Conservation (phyloP, 2,888 invertebrate species). For the Stenodema calcarata region DNA sequence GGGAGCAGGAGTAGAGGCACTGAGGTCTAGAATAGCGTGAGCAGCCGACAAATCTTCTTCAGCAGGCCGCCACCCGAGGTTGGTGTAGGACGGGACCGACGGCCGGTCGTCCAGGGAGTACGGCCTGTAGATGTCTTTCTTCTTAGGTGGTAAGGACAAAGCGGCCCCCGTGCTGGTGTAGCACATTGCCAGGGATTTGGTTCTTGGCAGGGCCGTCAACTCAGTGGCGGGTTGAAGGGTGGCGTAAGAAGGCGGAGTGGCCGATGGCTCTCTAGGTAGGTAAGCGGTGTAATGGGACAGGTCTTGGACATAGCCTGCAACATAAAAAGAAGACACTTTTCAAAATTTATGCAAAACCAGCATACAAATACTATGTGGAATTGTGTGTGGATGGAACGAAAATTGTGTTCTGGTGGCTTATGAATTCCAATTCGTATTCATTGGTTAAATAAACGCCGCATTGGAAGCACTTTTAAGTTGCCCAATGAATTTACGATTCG, state of each 20-base stretch:
- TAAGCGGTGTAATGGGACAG: constrained; percentile 79
- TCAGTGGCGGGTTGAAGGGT: constrained; percentile 56
- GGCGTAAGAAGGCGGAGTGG: constrained; percentile 56
- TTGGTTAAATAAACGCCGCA: too few relatives aligned
- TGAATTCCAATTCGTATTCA: too few relatives aligned
- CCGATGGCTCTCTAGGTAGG: constrained; percentile 66
- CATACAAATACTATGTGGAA: not conserved
- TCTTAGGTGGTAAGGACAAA: constrained; percentile 78
- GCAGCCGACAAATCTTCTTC: constrained; percentile 63
- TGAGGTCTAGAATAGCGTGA: constrained; percentile 86
- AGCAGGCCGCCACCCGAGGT: constrained; percentile 55
- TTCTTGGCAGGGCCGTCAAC: constrained; percentile 55
- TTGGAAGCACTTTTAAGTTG: not conserved
- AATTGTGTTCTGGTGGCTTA: too few relatives aligned
- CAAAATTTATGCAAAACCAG: not conserved
- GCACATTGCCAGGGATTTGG: constrained; percentile 80
- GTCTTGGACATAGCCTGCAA: constrained; percentile 78
- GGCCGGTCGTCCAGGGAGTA: constrained; percentile 72
- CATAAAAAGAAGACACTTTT: not conserved
- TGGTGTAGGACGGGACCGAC: constrained; percentile 42
- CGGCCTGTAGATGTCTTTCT: constrained; percentile 89
- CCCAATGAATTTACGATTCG: not conserved
- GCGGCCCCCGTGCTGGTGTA: constrained; percentile 74
- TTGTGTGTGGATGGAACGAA: too few relatives aligned
- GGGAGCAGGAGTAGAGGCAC: constrained; percentile 80